A percentile compares a stretch with the other conserved stretches of the same genome.
Evolutionary conservation across 2,113 vertebrate genomes (phyloP).

Genomic region (Sialia sialis): DNA sequence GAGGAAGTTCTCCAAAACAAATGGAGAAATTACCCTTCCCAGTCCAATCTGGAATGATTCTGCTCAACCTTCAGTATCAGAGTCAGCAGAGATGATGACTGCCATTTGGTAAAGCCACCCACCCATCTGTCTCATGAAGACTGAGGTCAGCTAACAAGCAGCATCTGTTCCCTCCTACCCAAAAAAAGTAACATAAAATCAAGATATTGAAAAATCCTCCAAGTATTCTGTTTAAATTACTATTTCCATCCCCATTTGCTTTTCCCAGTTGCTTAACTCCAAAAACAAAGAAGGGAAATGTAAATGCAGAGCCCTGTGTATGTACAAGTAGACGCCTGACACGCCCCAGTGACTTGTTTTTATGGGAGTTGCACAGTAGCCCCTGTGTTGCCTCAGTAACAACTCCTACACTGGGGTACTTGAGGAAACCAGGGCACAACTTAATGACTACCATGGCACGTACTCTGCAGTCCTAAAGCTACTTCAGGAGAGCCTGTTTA

Average conservation of each 20-base stretch:
- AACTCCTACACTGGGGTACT: slow-evolving; percentile 1
- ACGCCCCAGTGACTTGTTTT: neutral
- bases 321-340: neutral
- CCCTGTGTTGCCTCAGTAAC: slow-evolving; percentile 9
- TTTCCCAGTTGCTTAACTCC: neutral
- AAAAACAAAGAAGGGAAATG: neutral
- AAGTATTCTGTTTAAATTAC: neutral
- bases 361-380: neutral
- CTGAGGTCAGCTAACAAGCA: neutral
- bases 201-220: neutral
- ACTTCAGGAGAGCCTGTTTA: neutral
- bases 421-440: slow-evolving; percentile 33
- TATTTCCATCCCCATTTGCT: neutral
- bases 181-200: neutral
- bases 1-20: neutral
- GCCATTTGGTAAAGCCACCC: neutral
- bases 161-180: neutral
- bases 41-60: neutral
- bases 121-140: neutral
- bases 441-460: neutral
- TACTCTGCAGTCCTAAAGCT: neutral
- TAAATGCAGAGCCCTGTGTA: neutral
- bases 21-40: neutral
- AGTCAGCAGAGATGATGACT: neutral
- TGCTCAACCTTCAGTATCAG: neutral